Percentiles rank a stretch among this genome's conserved stretches.
phyloP scores from a whole-genome alignment of 2,113 vertebrate genomes.

The Rhinoptilus africanus region DNA sequence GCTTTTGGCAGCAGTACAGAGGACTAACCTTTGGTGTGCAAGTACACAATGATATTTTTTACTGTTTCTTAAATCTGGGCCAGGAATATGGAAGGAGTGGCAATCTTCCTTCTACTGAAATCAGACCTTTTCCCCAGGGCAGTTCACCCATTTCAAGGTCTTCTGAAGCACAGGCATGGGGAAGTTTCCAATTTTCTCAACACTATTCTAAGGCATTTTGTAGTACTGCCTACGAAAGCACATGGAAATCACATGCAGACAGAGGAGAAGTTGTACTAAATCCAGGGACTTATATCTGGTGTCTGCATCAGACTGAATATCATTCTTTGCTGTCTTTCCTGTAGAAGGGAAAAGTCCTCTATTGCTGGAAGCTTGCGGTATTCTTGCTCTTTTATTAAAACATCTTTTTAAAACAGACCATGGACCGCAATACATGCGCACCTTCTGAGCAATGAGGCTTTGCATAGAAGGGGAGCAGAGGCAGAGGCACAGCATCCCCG shows the following conservation, averaged over 20 bases:
- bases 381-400: background rate
- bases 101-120: background rate
- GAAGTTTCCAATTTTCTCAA: background rate
- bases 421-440: background rate
- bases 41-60: background rate
- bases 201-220: background rate
- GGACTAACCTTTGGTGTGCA: slow-evolving; percentile 1
- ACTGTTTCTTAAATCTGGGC: slow-evolving; percentile 21
- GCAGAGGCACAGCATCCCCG: background rate
- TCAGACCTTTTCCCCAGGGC: slow-evolving; percentile 19
- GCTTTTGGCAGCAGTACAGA: slow-evolving; percentile 27
- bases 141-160: background rate
- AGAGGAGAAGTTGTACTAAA: background rate
- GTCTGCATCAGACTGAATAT: background rate
- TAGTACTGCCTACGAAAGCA: background rate
- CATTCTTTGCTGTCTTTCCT: background rate
- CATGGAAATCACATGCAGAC: slow-evolving; percentile 4
- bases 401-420: background rate
- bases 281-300: background rate
- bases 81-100: background rate
- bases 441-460: background rate
- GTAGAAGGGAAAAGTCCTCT: background rate
- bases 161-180: background rate
- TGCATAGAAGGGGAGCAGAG: background rate
- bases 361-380: background rate